Conservation (phyloP, 2,888 invertebrate genomes). For the Lithophane leautieri region DNA sequence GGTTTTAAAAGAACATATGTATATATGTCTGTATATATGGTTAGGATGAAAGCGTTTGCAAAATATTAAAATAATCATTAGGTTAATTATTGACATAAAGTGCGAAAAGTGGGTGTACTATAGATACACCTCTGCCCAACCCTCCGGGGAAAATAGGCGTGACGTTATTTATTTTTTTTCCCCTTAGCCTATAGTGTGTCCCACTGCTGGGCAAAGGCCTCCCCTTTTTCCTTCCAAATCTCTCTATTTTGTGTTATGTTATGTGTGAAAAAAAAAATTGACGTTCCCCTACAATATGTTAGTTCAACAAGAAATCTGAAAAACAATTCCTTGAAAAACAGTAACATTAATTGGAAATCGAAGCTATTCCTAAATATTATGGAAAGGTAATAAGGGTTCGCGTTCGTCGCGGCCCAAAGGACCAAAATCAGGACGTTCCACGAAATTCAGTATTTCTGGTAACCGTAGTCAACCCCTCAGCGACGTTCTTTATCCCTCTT, state of each 20-base stretch:
- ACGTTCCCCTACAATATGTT: too few relatives aligned
- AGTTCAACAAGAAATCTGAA: conserved; percentile 23
- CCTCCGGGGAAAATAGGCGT: too few relatives aligned
- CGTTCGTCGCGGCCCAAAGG: conserved; percentile 2
- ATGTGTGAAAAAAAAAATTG: too few relatives aligned
- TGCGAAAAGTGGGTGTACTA: too few relatives aligned
- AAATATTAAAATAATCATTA: not conserved
- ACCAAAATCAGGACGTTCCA: conserved; percentile 48
- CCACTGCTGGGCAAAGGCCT: too few relatives aligned
- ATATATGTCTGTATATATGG: not conserved
- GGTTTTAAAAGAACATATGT: not conserved
- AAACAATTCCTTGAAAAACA: conserved; percentile 8
- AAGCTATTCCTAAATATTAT: conserved; percentile 52
- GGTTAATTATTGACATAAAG: not conserved
- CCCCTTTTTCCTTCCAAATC: too few relatives aligned
- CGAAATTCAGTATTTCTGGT: conserved; percentile 54
- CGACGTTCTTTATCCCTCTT: conserved; percentile 72
- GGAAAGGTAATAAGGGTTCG: conserved; percentile 36
- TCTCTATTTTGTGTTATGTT: too few relatives aligned
- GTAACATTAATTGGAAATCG: conserved; percentile 37
- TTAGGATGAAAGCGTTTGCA: not conserved
- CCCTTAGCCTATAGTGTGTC: too few relatives aligned
- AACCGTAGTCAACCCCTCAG: conserved; percentile 59
- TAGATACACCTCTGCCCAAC: too few relatives aligned
- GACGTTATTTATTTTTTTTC: too few relatives aligned